Conservation (phyloP, 2,888 invertebrate species). For the Yponomeuta evonymella region DNA sequence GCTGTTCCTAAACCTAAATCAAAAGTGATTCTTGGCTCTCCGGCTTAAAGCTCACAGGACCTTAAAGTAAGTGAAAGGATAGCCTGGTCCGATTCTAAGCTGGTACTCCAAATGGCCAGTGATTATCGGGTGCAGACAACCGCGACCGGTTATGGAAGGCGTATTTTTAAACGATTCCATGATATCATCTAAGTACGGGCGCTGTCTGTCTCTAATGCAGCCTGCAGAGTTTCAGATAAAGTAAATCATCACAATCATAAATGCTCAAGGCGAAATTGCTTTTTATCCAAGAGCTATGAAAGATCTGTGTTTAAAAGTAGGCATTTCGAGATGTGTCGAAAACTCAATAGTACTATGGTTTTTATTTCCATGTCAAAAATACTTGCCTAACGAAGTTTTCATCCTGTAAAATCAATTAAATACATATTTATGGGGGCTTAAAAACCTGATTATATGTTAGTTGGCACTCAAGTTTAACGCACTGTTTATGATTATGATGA, state of each 20-base stretch:
- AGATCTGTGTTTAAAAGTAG: too few species aligned
- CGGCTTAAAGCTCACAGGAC: neutral
- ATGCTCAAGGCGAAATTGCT: too few species aligned
- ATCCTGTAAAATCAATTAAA: too few species aligned
- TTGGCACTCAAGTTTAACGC: neutral
- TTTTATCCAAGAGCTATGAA: too few species aligned
- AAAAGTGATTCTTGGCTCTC: neutral
- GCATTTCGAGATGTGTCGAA: too few species aligned
- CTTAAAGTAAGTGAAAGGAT: neutral
- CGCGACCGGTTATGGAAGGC: conserved; percentile 7
- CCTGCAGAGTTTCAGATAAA: neutral
- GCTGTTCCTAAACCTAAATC: neutral
- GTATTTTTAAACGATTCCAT: conserved; percentile 12
- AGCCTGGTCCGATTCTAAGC: neutral
- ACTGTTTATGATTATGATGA: neutral
- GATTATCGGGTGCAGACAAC: conserved; percentile 12
- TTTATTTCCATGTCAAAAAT: too few species aligned
- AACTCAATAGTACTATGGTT: too few species aligned
- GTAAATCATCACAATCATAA: neutral
- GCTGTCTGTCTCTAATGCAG: neutral
- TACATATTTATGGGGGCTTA: too few species aligned
- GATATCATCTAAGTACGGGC: conserved; percentile 12
- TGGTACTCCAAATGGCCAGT: conserved; percentile 7
- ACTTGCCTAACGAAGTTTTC: too few species aligned
- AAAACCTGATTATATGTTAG: neutral